Conservation (phyloP, 2,888 invertebrate species). For the Pammene fasciana region DNA sequence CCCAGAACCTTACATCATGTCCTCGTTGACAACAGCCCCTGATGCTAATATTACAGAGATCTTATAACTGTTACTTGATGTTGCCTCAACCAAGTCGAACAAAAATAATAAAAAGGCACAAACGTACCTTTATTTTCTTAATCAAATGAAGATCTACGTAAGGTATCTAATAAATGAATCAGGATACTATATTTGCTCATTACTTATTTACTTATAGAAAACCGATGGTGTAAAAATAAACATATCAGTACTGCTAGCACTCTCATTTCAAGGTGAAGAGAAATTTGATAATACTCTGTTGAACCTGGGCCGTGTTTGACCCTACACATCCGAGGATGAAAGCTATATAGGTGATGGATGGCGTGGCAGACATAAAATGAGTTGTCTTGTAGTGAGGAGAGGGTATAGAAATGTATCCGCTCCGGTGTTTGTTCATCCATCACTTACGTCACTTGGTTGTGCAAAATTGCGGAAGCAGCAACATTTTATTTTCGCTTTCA, state of each 20-base stretch:
- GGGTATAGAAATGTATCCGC: constrained; percentile 31
- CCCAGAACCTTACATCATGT: background rate
- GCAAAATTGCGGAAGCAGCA: constrained; percentile 64
- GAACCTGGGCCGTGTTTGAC: background rate
- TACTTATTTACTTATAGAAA: too few relatives aligned
- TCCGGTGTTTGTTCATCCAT: constrained; percentile 48
- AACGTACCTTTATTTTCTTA: too few relatives aligned
- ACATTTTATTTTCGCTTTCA: constrained; percentile 45
- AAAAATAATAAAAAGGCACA: too few relatives aligned
- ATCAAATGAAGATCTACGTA: too few relatives aligned
- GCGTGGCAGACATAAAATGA: constrained; percentile 30
- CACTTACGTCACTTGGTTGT: constrained; percentile 62
- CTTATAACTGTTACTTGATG: background rate
- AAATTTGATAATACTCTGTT: background rate
- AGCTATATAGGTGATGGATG: constrained; percentile 36
- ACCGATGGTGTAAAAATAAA: too few relatives aligned
- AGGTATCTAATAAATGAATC: too few relatives aligned
- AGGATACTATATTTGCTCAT: too few relatives aligned
- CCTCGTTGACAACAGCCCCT: background rate
- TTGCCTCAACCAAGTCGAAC: too few relatives aligned
- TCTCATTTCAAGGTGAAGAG: constrained; percentile 15
- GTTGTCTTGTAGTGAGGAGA: constrained; percentile 32
- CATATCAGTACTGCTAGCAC: background rate
- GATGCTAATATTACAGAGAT: background rate
- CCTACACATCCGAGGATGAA: background rate